Base-by-base conservation (phyloP, 2,113 vertebrate genomes). In the Neoarius graeffei region DNA sequence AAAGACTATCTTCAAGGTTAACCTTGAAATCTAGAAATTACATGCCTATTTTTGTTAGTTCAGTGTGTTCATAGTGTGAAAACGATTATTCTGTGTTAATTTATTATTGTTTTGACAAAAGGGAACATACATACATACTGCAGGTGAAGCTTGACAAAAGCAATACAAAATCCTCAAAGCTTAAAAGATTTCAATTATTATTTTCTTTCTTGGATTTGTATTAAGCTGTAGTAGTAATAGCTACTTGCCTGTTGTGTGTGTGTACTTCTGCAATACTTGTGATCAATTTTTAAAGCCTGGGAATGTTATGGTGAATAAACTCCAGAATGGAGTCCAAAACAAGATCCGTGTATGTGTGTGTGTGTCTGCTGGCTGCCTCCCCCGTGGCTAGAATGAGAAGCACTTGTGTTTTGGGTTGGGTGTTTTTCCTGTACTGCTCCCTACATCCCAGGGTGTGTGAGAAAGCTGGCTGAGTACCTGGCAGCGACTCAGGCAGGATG, bases 401-500 rank as follows among this genome's bases (percentile, higher is more conserved):
- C 74, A 87, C 85, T 89, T 80, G 87, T 90, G 81, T 86, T 86
- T 83, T 35, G 42, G 66, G 62, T 86, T 30, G 52, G 83, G 66
- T 88, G 86, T 85, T 87, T 84, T 88, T 85, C 90, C 88, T 84
- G 66, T 86, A 84, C 77, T 66, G 84, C 69, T 86, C 87, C 85
- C 74, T 84, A n/a, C 79, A 81, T 91, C 76, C 76, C 82, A 76
- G 85, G 77, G 87, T 88, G 85, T 89, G 81, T 89, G 90, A 87
- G 88, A 91, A 89, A 86, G 85, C 60, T 35, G 81, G 84, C 86
- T 86, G 86, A 86, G 89, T 76, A 89, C 67, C 90, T 92, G 89
- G 91, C 92, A 93, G 80, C 91, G 69, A 87, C 92, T 94, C 92
- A 93, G 81, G 59, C 84, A 81, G 88, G 85, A 93, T 93, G 91